Base-by-base conservation (phyloP, 1,140 invertebrate species). In the Cotesia chilonis region DNA sequence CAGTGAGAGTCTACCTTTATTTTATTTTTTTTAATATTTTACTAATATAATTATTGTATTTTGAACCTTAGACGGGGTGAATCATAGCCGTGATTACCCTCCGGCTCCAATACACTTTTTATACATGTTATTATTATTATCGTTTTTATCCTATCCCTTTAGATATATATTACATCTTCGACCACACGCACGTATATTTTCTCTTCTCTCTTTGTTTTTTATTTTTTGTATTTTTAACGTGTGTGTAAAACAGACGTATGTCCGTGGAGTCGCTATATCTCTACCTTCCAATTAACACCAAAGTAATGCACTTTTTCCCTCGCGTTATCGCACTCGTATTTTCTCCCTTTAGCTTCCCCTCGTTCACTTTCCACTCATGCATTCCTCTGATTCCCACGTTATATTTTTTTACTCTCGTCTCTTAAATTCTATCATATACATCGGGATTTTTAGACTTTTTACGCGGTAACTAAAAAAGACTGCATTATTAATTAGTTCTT, bases 281-380 rank as follows among this genome's bases (percentile, higher is more conserved):
- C 52, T 37, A 14, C 63, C 63, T 68, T 68, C 66, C 66, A 68
- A 68, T 68, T 68, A 68, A 68, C 66, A 68, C 66, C 51, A 20
- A 36, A 68, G 66, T 68, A 68, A 68, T 51, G 51, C 66, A 68
- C 66, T 68, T 55, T 68, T 68, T 68, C 41, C 36, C 51, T 52
- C 66, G 52, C 51, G 66, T 55, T 68, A 68, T 68, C 66, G 66
- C 66, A 68, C 66, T 41, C 47, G 12, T 51, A 66, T 66, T 66
- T 66, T 52, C 64, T 66, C 64, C 64, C 64, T 66, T 20, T 7
- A 14, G 4, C 14, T 20, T 66, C 64, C 64, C 41, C 64, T 66
- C 64, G 9, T n/a, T 38, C 64, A 41, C 47, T 66, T 35, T 61
- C 41, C 41, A 47, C 41, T 47, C 41, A 47, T 10, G 41, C 41